A percentile compares a stretch with the other conserved stretches of the same genome.
Evolutionary conservation across 1,140 invertebrate genomes (phyloP).

Genomic region (Oreohelix idahoensis): DNA sequence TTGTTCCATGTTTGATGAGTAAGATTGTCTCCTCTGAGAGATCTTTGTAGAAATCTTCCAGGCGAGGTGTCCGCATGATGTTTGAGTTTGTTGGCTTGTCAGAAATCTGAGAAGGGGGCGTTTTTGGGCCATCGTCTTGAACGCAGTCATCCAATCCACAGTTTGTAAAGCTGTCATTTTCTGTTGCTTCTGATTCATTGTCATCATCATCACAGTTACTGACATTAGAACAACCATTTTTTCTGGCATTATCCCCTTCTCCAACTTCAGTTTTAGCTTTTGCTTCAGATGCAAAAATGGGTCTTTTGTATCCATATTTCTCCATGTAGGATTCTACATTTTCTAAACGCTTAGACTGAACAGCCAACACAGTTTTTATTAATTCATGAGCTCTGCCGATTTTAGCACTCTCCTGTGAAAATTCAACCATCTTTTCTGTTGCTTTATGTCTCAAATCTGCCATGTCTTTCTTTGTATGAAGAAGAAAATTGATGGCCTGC

Average conservation of each 20-base stretch:
- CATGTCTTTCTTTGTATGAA: neutral
- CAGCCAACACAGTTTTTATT: neutral
- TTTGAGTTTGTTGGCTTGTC: neutral
- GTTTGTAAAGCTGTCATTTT: neutral
- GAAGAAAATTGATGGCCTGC: neutral
- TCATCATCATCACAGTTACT: neutral
- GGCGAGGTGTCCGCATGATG: neutral
- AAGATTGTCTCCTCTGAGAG: neutral
- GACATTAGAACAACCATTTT: neutral
- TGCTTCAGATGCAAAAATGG: neutral
- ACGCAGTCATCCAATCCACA: neutral
- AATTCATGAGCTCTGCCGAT: neutral
- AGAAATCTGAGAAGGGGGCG: neutral
- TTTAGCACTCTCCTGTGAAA: neutral
- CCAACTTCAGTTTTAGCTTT: neutral
- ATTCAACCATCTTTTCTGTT: neutral
- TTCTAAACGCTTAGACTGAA: neutral
- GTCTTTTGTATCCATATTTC: neutral
- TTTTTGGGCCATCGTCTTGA: neutral
- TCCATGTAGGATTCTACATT: neutral
- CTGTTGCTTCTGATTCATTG: neutral
- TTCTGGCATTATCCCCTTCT: neutral
- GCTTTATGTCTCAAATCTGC: neutral
- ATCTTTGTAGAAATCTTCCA: neutral
- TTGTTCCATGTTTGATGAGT: neutral